Conservation (phyloP, 2,888 invertebrate species). For the Aspidiotus destructor region DNA sequence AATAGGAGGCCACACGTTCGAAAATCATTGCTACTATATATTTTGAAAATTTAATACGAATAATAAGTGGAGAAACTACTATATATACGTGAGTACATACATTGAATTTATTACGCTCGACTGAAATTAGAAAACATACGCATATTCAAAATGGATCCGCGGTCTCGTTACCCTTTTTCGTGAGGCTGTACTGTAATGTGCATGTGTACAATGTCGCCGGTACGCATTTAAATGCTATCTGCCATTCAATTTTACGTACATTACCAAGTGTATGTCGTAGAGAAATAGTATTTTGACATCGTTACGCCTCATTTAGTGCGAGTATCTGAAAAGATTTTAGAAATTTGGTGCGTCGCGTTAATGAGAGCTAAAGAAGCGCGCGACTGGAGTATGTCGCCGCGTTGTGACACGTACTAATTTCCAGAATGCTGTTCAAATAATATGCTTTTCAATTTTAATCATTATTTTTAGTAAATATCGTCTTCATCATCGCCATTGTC, state of each 20-base stretch:
- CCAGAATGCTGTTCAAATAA: background rate
- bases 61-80: background rate
- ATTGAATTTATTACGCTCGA: conserved; percentile 2
- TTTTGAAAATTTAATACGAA: background rate
- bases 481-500: no score
- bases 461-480: no score
- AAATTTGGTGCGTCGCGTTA: no score
- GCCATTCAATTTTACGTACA: no score
- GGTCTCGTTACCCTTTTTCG: no score
- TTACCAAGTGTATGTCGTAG: no score
- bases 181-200: no score
- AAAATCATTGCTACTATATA: background rate
- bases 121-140: background rate
- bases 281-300: conserved; percentile 9
- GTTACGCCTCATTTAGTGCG: conserved; percentile 13
- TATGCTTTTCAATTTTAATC: no score
- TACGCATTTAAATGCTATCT: no score
- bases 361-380: no score
- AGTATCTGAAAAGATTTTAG: no score
- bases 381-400: background rate
- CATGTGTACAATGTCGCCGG: no score
- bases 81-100: background rate
- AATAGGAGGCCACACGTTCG: background rate
- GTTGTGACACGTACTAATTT: background rate
- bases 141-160: background rate